Evolutionary conservation across 2,113 vertebrate species (phyloP), one percentile per base, ranked within the genome.

Genomic region (Tonatia bakeri): DNA sequence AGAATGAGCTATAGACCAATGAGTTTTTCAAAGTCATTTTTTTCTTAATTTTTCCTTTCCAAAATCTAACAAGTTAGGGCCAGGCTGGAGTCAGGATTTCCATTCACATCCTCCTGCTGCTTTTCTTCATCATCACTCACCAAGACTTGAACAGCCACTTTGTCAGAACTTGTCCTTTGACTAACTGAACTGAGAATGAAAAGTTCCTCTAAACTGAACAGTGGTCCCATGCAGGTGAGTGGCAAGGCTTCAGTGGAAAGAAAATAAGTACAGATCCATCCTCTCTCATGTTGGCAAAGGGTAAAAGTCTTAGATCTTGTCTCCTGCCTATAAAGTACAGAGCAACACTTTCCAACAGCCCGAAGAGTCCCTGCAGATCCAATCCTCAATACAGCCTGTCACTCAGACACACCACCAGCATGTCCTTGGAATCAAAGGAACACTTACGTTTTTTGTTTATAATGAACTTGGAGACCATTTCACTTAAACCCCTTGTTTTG

Each of bases 81-180:
- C 89, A 64, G 31, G 9, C 26, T 94, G 15, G 61, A 77, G 54
- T 52, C 24, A 79, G 61, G 43, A 33, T 56, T 86, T 87, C 70
- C 40, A n/a, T n/a, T 91, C 40, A 91, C 14, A 64, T 81, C 70
- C 54, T 54, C 36, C 8, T 26, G 54, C 40, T 82, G 12, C 28
- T 75, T 70, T 93, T 50, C 45, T 69, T 81, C 40, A 61, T 45
- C 52, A 36, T 75, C 43, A 31, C 19, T 94, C 76, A 77, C 15
- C 1, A 2, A 50, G n/a, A 82, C 65, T 81, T 61, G 70, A 89
- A 70, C 65, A 90, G n/a, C n/a, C 89, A 80, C 73, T 75, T 82
- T 89, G 38, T 88, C 89, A 96, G 86, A 97, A 89, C 28, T 3
- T 94, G 67, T 75, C 79, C 77, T 83, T 64, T 87, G 76, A 40